Base-by-base conservation (phyloP, 2,888 invertebrate genomes). In the Stegophylla sp. region DNA sequence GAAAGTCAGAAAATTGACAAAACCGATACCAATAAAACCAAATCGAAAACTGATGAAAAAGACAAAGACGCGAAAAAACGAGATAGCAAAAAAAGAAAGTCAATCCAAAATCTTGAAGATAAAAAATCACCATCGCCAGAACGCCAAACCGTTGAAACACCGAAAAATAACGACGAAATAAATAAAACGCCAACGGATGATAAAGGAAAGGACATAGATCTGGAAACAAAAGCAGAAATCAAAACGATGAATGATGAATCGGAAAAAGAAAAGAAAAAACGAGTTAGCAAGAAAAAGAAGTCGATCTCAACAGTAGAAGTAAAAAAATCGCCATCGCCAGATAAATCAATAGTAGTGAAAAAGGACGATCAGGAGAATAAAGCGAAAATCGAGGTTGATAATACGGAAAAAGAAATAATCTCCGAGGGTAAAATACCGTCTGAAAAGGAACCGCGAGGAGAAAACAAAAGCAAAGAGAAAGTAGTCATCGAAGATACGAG, bases 401-500 rank as follows among this genome's bases (percentile, higher is more conserved):
- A 5, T 34, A 7, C 34, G 7, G 7, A 34, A 3, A 7, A 34
- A 3, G 34, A 34, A 34, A 34, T 34, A 5, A 34, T 34, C 7
- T 34, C 34, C 7, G 34, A 5, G 4, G 34, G 34, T 7, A 34
- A 34, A 34, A n/a, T n/a, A n/a, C 7, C 34, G 34, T 34, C 34
- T 3, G 7, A 7, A 34, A 34, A 34, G 34, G 74, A 85, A 86
- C 5, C 85, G 84, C 15, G 85, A 85, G 3, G 84, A 83, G 56
- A 85, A 84, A 15, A 85, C 84, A 63, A 84, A 84, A 15, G 85
- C 84, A 63, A 84, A 84, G 84, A 84, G 74, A 84, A 82, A 12
- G 83, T 84, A 15, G n/a, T n/a, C n/a, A n/a, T n/a, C n/a, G 85
- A 85, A 61, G 84, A 84, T 45, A 83, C 84, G 20, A 85, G 84